A percentile compares a stretch with the other conserved stretches of the same genome.
Evolutionary conservation across 1,140 invertebrate genomes (phyloP).

Genomic region (Tetraneura akinire): DNA sequence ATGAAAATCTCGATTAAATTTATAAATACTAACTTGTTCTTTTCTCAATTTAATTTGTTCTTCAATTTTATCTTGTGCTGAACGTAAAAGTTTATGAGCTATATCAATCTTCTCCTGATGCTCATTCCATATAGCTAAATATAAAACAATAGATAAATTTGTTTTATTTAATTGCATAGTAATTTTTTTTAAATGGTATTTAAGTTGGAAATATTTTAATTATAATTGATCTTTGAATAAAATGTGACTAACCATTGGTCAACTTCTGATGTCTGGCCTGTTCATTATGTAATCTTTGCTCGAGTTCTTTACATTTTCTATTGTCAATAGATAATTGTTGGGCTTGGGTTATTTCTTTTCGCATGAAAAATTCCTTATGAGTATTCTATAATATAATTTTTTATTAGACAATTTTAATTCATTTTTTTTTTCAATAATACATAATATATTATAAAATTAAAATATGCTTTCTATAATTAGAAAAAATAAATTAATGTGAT

Average conservation of each 20-base stretch:
- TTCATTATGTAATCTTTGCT: slow-evolving; percentile 5
- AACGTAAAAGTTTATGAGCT: slow-evolving; percentile 64
- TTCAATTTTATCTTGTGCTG: slow-evolving; percentile 65
- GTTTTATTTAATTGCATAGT: too few relatives aligned
- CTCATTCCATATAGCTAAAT: slow-evolving; percentile 66
- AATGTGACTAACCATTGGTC: slow-evolving; percentile 63
- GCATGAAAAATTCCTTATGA: neutral
- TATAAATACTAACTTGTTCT: slow-evolving; percentile 60
- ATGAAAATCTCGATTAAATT: neutral
- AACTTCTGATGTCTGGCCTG: slow-evolving; percentile 33
- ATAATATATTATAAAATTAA: too few relatives aligned
- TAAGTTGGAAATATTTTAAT: too few relatives aligned
- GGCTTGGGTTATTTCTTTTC: neutral
- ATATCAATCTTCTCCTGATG: slow-evolving; percentile 65
- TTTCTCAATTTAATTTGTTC: slow-evolving; percentile 66
- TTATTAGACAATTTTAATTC: too few relatives aligned
- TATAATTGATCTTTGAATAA: too few relatives aligned
- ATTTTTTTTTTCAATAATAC: too few relatives aligned
- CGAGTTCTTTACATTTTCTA: slow-evolving; percentile 27
- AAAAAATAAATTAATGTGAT: too few relatives aligned
- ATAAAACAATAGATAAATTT: neutral
- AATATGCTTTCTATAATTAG: too few relatives aligned
- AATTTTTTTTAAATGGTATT: too few relatives aligned
- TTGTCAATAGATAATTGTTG: neutral
- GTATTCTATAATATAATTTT: slow-evolving; percentile 5